Evolutionary conservation across 2,797 vertebrate genomes (phyloP), one percentile per base, ranked within the genome.

Genomic region (Lophotriccus pileatus): DNA sequence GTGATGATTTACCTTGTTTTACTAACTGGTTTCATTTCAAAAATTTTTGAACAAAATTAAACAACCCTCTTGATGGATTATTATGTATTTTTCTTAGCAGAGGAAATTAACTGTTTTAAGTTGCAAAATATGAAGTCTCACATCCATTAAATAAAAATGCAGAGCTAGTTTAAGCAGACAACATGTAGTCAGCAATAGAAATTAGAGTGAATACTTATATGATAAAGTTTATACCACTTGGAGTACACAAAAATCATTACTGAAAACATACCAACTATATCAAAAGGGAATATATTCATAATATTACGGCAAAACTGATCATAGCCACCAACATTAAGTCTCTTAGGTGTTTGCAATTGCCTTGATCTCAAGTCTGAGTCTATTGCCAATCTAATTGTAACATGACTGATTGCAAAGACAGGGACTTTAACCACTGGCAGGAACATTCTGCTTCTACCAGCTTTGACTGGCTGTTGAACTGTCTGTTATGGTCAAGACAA

Each of bases 11-110:
- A 93, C 78, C 59, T 90, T 49, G 18, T 96, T 96, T 78, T 80
- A 84, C 76, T 96, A 97, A 95, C 93, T 89, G 82, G 92, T 94
- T 77, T 94, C 8, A 96, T 97, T 96, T 93, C 44, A 95, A 92
- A 94, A 97, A 89, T 81, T 95, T 80, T 95, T 74, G 62, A 94
- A 93, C 86, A 93, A 95, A 95, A 96, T 79, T 89, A 95, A 96
- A 93, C 85, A 95, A 94, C 56, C 22, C 27, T 89, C 49, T 96
- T 95, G 30, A 85, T 78, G 78, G 59, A 76, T 64, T 96, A 55
- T 56, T 83, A 58, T n/a, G 8, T 92, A 17, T 79, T 95, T 89
- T 78, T 63, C 34, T 74, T 43, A 46, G 25, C 30, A 74, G 74
- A 56, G 28, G 90, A 93, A 84, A 90, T 74, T 90, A 95, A 64